phyloP scores from a whole-genome alignment of 2,888 invertebrate genomes.

The Punctoribates punctum region DNA sequence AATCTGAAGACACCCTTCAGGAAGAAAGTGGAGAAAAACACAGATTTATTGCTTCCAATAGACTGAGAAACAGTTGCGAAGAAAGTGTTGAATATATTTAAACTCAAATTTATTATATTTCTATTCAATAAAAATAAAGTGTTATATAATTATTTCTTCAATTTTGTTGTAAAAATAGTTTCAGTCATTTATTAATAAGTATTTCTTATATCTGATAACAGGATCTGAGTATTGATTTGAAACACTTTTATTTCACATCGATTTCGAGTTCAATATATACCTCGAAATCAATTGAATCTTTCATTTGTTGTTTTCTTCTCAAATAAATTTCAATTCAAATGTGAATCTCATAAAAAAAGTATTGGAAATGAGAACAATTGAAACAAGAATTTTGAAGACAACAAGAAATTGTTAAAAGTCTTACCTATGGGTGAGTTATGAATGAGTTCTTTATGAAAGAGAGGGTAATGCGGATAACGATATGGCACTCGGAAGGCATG shows the following conservation, averaged over 20 bases:
- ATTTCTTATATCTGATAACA: too few relatives aligned
- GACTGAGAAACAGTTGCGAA: neutral
- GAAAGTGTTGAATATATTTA: neutral
- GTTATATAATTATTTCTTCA: too few relatives aligned
- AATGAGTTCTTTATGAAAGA: constrained; percentile 42
- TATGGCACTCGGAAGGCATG: constrained; percentile 42
- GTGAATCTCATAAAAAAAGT: neutral
- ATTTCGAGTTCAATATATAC: too few relatives aligned
- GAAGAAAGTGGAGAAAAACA: constrained; percentile 20
- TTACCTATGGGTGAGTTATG: constrained; percentile 40
- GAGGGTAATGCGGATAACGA: constrained; percentile 42
- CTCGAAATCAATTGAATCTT: neutral
- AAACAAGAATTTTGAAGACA: constrained; percentile 1
- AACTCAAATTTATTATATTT: too few relatives aligned
- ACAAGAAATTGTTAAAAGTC: neutral
- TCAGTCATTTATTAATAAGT: too few relatives aligned
- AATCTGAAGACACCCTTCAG: constrained; percentile 13
- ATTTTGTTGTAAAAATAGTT: too few relatives aligned
- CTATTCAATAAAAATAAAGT: too few relatives aligned
- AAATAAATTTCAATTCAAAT: constrained; percentile 6
- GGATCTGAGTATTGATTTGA: too few relatives aligned
- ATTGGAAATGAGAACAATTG: constrained; percentile 28
- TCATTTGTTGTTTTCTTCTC: neutral
- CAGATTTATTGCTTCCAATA: constrained; percentile 1
- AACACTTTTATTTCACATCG: too few relatives aligned